phyloP scores from a whole-genome alignment of 2,888 invertebrate genomes.

The Pherbina coryleti region DNA sequence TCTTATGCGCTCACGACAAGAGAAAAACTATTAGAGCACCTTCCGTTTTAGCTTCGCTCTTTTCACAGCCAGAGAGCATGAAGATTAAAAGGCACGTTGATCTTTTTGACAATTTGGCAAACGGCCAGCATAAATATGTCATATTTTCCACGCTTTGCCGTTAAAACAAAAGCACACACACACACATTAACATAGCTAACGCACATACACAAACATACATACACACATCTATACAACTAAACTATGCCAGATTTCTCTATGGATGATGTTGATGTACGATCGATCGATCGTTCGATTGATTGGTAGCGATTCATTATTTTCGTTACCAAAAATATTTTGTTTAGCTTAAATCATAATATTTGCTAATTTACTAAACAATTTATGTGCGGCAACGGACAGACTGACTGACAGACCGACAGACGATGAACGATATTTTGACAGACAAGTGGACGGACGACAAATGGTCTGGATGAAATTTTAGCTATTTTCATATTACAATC shows the following conservation, averaged over 20 bases:
- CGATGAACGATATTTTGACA: not conserved
- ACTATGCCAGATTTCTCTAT: not conserved
- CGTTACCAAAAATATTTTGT: slow-evolving; percentile 21
- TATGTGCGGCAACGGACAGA: not conserved
- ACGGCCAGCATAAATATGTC: slow-evolving; percentile 41
- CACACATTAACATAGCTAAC: not conserved
- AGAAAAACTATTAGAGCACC: not conserved
- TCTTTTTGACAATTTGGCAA: slow-evolving; percentile 39
- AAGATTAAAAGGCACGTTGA: slow-evolving; percentile 13
- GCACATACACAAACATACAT: not conserved
- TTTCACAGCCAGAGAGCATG: not conserved
- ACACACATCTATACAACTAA: not conserved
- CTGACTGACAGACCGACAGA: not conserved
- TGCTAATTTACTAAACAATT: slow-evolving; percentile 12
- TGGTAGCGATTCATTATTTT: slow-evolving; percentile 28
- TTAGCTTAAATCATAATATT: slow-evolving; percentile 17
- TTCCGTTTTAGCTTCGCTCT: too few species aligned
- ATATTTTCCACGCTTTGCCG: slow-evolving; percentile 14
- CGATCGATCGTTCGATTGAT: slow-evolving; percentile 32
- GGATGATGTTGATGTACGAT: slow-evolving; percentile 32
- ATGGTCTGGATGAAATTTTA: not conserved
- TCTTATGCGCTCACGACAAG: not conserved
- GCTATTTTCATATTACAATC: too few species aligned
- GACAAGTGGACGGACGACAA: not conserved
- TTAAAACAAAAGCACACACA: not conserved